phyloP scores from a whole-genome alignment of 1,140 invertebrate species.

The Adoxophyes honmai region DNA sequence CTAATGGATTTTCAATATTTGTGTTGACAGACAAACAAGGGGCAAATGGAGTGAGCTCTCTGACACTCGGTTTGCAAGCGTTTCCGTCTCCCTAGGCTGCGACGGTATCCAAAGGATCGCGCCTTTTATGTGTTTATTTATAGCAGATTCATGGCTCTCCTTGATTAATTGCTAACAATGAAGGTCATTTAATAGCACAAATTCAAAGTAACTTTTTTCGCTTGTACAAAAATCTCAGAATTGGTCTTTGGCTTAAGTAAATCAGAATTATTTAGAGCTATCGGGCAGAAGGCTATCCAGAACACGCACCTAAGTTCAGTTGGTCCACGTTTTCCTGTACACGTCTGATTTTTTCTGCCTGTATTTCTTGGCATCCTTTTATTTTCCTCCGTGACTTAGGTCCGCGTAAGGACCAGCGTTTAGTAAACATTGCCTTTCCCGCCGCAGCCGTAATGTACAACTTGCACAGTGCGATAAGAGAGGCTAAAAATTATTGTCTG shows the following conservation, averaged over 20 bases:
- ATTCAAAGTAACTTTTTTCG: no score
- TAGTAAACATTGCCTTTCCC: conserved; percentile 11
- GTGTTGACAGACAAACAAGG: conserved; percentile 61
- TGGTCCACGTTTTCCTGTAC: no score
- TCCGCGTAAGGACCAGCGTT: not conserved
- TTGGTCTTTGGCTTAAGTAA: no score
- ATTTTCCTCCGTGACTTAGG: conserved; percentile 1
- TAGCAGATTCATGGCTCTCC: not conserved
- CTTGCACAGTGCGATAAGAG: not conserved
- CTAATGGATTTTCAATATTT: conserved; percentile 70
- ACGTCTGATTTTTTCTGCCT: not conserved
- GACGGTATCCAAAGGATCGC: not conserved
- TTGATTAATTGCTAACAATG: no score
- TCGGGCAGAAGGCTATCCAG: not conserved
- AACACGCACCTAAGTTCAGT: not conserved
- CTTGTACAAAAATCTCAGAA: no score
- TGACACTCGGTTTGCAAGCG: conserved; percentile 28
- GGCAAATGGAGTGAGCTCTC: conserved; percentile 37
- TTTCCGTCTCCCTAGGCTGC: conserved; percentile 8
- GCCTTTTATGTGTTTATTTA: conserved; percentile 1
- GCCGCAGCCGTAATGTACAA: not conserved
- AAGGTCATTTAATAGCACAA: not conserved
- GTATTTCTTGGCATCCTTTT: not conserved
- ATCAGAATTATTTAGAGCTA: no score
- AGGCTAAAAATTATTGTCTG: conserved; percentile 12